Base-by-base conservation (phyloP, 1,140 invertebrate genomes). In the Temnothorax nylanderi region DNA sequence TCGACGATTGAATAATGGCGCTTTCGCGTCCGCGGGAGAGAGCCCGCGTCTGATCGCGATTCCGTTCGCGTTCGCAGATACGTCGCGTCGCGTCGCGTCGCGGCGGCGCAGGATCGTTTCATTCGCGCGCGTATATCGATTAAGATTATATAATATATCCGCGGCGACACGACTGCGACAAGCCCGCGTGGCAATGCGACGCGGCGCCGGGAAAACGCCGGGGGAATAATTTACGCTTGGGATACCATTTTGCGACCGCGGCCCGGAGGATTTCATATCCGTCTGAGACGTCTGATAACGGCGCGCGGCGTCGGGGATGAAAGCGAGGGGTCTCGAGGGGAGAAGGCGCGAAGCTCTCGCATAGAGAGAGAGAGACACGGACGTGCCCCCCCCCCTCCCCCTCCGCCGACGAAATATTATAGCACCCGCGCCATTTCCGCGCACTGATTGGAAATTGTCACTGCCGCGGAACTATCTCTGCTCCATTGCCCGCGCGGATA, bases 201-300 rank as follows among this genome's bases (percentile, higher is more conserved):
- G 26, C 26, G 26, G 26, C 26, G 26, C 26, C 26, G 26, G 26
- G 51, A 16, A n/a, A 21, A 37, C 60, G 76, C 21, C 11, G 65
- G 69, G 60, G 76, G 89, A 92, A 93, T 93, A 94, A 94, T 93
- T 94, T 91, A 94, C 86, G 75, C 69, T 69, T 76, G 49, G 62
- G 71, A 89, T 88, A 92, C 86, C 90, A 92, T 92, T 93, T 92
- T 89, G 92, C 89, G 88, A 89, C 85, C 86, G 86, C 82, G 85
- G 84, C 72, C 60, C 81, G 75, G 93, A 82, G 91, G 89, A 93
- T 94, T 93, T 94, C 92, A 93, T 94, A 94, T 94, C 93, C 93
- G 93, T 91, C 92, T 91, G 92, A 94, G 93, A 94, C 90, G 89
- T 62, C 51, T 87, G 93, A 93, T 93, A 93, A 93, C 90, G 76